Base-by-base conservation (phyloP, 2,797 vertebrate genomes). In the Hippoglossus hippoglossus region DNA sequence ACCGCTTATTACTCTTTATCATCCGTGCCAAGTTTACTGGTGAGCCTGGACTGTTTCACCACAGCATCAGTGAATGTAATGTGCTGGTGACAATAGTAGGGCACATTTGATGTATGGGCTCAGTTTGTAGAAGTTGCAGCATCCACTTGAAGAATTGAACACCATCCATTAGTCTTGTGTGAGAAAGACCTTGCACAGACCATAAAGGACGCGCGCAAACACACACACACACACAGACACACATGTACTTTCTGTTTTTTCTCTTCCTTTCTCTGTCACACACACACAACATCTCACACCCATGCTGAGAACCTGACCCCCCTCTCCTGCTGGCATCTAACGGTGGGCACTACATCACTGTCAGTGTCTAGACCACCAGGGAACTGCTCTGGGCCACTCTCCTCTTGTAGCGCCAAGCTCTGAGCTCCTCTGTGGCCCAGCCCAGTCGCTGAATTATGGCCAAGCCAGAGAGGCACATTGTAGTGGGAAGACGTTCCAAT, bases 281-380 rank as follows among this genome's bases (percentile, higher is more conserved):
- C 11, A 41, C 34, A 25, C 71, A 46, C 41, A 44, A 44, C 44
- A 73, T 87, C 86, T 75, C 83, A 88, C 84, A 84, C 87, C 78
- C 89, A 86, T 81, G 80, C 90, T 86, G 89, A 86, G 86, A 89
- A 79, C 66, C 79, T 60, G 77, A 77, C 74, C 82, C 78, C 82
- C 84, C 66, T 81, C 89, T 91, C 92, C 91, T 81, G 86, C 87
- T 94, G 94, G 93, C 93, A 93, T 93, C 89, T 93, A 93, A 91
- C 91, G 90, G 89, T 72, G 91, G 93, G 92, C 94, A 94, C 96
- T 96, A 94, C 94, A 96, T 96, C 95, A 95, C 93, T 96, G 95
- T 96, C 95, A 95, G 87, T 83, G 60, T 86, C 66, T 78, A 90
- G 93, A 95, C 94, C 94, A 94, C 95, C 94, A 92, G 91, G 92